Evolutionary conservation across 2,888 invertebrate genomes (phyloP).

Genomic region (Sepiola atlantica): DNA sequence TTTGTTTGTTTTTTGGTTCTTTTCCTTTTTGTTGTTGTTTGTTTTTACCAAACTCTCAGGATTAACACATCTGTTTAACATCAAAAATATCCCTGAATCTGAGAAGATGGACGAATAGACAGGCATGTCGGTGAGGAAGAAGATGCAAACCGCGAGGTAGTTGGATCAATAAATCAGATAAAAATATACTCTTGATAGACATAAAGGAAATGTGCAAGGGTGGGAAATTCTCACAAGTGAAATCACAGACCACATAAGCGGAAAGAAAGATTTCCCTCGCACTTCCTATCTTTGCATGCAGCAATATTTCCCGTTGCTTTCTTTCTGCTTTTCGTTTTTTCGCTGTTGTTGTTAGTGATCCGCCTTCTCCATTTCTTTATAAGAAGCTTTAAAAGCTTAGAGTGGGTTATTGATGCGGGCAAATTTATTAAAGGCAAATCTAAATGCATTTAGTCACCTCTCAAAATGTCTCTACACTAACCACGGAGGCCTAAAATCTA

Average conservation of each 20-base stretch:
- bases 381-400: constrained; percentile 32
- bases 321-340: background rate
- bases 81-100: background rate
- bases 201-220: background rate
- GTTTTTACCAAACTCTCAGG: background rate
- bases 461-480: background rate
- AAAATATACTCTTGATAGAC: background rate
- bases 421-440: background rate
- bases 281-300: background rate
- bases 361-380: background rate
- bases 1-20: background rate
- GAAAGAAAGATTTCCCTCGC: background rate
- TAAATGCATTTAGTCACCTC: background rate
- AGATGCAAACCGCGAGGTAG: background rate
- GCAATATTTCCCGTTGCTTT: background rate
- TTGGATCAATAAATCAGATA: background rate
- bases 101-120: background rate
- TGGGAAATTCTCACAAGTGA: background rate
- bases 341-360: background rate
- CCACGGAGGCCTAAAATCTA: background rate
- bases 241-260: background rate
- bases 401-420: background rate
- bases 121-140: background rate
- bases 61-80: background rate
- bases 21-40: background rate